A percentile compares a stretch with the other conserved stretches of the same genome.
Conservation (phyloP, 2,113 vertebrate genomes). For the Oceanodroma tethys region DNA sequence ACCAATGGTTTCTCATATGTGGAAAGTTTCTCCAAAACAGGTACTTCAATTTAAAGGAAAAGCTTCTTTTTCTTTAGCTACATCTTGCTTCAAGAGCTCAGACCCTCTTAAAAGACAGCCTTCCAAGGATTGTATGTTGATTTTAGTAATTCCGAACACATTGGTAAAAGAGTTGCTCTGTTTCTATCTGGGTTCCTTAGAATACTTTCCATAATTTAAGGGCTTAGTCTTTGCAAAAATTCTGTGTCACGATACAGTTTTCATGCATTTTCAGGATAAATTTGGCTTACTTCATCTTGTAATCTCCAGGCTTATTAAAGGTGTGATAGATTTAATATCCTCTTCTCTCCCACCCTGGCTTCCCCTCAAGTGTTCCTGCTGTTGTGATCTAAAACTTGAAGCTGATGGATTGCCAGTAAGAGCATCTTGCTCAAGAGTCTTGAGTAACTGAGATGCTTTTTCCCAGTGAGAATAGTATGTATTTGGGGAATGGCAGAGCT, state of each 20-base stretch:
- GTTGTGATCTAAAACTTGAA: background rate
- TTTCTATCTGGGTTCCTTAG: background rate
- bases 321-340: background rate
- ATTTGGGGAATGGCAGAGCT: background rate
- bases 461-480: background rate
- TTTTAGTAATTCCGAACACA: background rate
- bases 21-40: background rate
- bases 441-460: background rate
- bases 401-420: background rate
- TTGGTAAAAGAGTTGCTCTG: background rate
- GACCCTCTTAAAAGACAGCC: background rate
- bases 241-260: background rate
- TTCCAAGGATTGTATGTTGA: background rate
- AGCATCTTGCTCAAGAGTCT: background rate
- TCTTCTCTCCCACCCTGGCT: background rate
- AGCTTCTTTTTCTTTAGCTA: background rate
- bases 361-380: background rate
- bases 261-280: background rate
- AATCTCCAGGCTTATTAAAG: background rate
- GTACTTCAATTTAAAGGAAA: background rate
- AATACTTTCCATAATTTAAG: background rate
- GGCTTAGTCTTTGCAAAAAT: background rate
- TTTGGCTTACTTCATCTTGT: background rate
- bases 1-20: background rate
- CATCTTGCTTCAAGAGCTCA: background rate